Conservation (phyloP, 2,797 vertebrate genomes). For the Pseudochirops cupreus region DNA sequence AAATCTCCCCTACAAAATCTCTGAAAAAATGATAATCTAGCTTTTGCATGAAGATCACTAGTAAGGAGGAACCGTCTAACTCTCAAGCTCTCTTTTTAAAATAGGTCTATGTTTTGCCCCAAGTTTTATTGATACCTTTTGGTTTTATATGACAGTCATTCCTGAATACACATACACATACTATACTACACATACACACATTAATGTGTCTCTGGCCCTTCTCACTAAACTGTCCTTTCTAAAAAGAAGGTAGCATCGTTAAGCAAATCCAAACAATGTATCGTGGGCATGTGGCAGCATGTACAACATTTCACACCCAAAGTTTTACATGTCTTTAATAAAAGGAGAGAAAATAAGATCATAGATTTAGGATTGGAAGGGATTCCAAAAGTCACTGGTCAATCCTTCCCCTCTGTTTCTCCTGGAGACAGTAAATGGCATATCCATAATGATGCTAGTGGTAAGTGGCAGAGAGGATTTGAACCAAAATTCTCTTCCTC, state of each 20-base stretch:
- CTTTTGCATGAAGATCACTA: not conserved
- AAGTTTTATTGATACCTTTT: not conserved
- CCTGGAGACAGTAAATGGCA: not conserved
- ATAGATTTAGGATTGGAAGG: not conserved
- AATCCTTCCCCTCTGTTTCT: not conserved
- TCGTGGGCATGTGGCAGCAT: not conserved
- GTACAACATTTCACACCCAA: not conserved
- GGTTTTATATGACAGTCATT: not conserved
- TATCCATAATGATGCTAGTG: not conserved
- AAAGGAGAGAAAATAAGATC: not conserved
- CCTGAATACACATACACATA: not conserved
- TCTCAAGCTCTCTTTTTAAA: not conserved
- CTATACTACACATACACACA: no score
- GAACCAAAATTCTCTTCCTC: not conserved
- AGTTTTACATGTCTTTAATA: not conserved
- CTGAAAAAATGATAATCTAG: not conserved
- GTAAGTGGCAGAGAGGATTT: not conserved
- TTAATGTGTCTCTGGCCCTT: not conserved
- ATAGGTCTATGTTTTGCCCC: not conserved
- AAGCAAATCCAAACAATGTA: not conserved
- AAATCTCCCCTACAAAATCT: not conserved
- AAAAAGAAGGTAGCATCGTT: not conserved
- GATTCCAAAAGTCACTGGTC: not conserved
- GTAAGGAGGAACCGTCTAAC: no score
- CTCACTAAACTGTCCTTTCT: not conserved